A percentile compares a stretch with the other conserved stretches of the same genome.
These are phyloP conservation scores for Hypercompe scribonia DNA, from an alignment of 2,888 invertebrate species.

Conservation along the genomic window DNA sequence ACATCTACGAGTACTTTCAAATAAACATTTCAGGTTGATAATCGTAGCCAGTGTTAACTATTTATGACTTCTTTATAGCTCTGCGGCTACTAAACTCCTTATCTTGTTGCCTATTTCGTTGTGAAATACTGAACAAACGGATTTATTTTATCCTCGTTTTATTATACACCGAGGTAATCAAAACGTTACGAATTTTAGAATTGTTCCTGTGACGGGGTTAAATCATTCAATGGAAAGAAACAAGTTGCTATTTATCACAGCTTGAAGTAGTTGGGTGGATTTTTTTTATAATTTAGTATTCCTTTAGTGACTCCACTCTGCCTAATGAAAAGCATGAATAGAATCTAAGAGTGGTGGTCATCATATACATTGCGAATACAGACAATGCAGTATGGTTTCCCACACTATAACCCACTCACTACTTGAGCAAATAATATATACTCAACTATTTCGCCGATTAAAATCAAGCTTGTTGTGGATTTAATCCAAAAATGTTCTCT, in stretches of 20 bases:
- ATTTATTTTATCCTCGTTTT: conserved; percentile 17
- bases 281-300: neutral
- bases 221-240: neutral
- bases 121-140: conserved; percentile 22
- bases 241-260: neutral
- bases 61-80: conserved; percentile 11
- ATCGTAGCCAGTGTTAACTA: neutral
- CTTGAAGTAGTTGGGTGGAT: neutral
- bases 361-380: too few relatives aligned
- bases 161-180: conserved; percentile 2
- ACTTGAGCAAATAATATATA: too few relatives aligned
- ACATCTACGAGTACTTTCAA: neutral
- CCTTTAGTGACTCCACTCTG: too few relatives aligned
- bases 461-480: too few relatives aligned
- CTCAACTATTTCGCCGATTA: too few relatives aligned
- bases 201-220: neutral
- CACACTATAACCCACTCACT: too few relatives aligned
- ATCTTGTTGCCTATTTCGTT: conserved; percentile 27
- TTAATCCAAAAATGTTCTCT: too few relatives aligned
- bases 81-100: conserved; percentile 19
- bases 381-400: too few relatives aligned
- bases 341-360: too few relatives aligned
- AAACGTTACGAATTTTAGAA: neutral
- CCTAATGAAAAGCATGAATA: too few relatives aligned
- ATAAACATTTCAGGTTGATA: conserved; percentile 11